These are phyloP conservation scores for Labrus mixtus DNA, from an alignment of 2,113 vertebrate species.

Conservation along the genomic window DNA sequence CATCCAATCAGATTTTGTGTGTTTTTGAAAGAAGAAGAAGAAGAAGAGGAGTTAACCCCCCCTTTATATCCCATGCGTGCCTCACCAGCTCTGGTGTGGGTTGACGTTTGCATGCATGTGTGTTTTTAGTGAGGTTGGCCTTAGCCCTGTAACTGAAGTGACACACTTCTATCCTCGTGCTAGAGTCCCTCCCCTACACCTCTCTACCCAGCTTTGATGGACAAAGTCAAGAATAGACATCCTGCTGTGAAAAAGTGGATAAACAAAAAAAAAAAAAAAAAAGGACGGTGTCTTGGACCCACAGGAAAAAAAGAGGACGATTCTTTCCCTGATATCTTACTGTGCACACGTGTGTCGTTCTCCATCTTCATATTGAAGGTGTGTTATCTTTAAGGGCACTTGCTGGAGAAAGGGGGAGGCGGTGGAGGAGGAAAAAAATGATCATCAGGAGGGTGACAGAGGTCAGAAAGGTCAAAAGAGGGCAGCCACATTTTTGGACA, in stretches of 20 bases:
- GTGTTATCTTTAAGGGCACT: slow-evolving; percentile 87
- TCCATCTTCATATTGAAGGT: slow-evolving; percentile 99
- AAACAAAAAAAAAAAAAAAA: not conserved
- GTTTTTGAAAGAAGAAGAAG: slow-evolving; percentile 68
- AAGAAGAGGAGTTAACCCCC: slow-evolving; percentile 46
- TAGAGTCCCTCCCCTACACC: slow-evolving; percentile 53
- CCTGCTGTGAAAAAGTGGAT: slow-evolving; percentile 34
- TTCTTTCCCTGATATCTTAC: slow-evolving; percentile 71
- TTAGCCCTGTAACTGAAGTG: slow-evolving; percentile 77
- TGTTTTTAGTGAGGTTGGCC: slow-evolving; percentile 74
- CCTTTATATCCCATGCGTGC: slow-evolving; percentile 66
- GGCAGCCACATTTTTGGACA: slow-evolving; percentile 56
- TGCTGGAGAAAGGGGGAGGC: slow-evolving; percentile 63
- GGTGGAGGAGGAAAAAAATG: slow-evolving; percentile 44
- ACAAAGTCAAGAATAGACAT: slow-evolving; percentile 48
- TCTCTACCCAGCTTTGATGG: slow-evolving; percentile 48
- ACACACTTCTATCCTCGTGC: slow-evolving; percentile 71
- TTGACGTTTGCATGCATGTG: slow-evolving; percentile 82
- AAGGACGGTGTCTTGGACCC: slow-evolving; percentile 40
- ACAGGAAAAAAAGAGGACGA: slow-evolving; percentile 41
- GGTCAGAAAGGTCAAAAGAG: slow-evolving; percentile 55
- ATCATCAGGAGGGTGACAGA: slow-evolving; percentile 55
- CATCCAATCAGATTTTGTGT: slow-evolving; percentile 75
- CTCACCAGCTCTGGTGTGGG: slow-evolving; percentile 70
- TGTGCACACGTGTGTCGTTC: slow-evolving; percentile 80